Percentiles rank a stretch among this genome's conserved stretches.
These are phyloP conservation scores for Atrina japonica DNA, from an alignment of 2,888 invertebrate species.

Conservation along the genomic window DNA sequence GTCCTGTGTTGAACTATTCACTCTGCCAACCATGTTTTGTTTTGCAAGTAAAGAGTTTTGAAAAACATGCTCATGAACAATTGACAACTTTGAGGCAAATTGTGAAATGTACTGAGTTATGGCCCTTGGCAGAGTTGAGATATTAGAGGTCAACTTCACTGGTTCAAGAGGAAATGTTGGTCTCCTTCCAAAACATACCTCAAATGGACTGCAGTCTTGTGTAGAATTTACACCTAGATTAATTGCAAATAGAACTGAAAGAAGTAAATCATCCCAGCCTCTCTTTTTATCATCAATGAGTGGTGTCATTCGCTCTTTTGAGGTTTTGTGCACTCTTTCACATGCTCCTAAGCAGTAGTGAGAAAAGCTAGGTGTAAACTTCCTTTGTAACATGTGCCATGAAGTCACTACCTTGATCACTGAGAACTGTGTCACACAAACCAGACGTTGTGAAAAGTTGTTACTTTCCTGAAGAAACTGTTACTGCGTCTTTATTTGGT, in stretches of 20 bases:
- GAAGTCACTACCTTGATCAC: constrained; percentile 44
- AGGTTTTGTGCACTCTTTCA: constrained; percentile 36
- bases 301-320: constrained; percentile 38
- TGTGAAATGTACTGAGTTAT: constrained; percentile 11
- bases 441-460: constrained; percentile 35
- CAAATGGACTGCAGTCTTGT: constrained; percentile 31
- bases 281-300: constrained; percentile 20
- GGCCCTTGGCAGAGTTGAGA: constrained; percentile 3
- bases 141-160: no score
- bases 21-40: constrained; percentile 15
- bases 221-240: constrained; percentile 30
- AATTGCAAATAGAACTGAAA: constrained; percentile 36
- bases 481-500: constrained; percentile 15
- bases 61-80: neutral
- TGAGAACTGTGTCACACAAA: constrained; percentile 36
- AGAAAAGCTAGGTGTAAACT: constrained; percentile 34
- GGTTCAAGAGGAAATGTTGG: constrained; percentile 27
- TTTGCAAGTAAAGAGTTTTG: no score
- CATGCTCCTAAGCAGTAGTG: constrained; percentile 46
- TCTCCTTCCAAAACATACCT: constrained; percentile 20
- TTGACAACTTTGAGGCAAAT: constrained; percentile 5
- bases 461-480: constrained; percentile 5
- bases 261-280: constrained; percentile 39
- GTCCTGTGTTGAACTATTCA: constrained; percentile 11
- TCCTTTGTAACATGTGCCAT: constrained; percentile 32